Evolutionary conservation across 2,797 vertebrate genomes (phyloP).

Genomic region (Monodelphis domestica): DNA sequence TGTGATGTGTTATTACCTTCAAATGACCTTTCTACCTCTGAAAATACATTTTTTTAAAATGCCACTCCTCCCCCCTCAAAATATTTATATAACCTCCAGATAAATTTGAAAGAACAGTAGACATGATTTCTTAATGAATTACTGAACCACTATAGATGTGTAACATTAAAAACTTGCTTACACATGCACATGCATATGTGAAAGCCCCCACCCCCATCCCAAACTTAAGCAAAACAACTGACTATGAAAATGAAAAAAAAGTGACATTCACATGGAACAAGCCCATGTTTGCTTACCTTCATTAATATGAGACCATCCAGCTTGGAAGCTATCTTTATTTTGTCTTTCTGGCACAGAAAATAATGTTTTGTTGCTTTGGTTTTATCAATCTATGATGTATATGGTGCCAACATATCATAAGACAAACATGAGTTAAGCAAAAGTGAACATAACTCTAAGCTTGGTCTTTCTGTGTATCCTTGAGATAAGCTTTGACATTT

Average conservation of each 20-base stretch:
- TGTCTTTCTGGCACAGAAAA: not conserved
- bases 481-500: not conserved
- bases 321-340: slow-evolving; percentile 4
- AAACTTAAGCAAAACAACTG: not conserved
- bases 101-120: not conserved
- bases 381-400: slow-evolving; percentile 10
- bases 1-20: not conserved
- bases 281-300: not conserved
- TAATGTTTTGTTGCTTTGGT: not conserved
- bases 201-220: not conserved
- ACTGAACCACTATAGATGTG: not conserved
- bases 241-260: not conserved
- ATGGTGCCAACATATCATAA: not conserved
- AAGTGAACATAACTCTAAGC: not conserved
- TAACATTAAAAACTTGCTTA: not conserved
- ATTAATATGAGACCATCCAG: not conserved
- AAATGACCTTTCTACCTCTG: not conserved
- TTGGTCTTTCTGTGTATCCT: not conserved
- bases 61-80: not conserved
- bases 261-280: not conserved
- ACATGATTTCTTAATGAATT: not conserved
- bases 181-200: not conserved
- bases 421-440: slow-evolving; percentile 19
- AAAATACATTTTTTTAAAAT: not conserved
- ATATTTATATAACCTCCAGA: slow-evolving; percentile 5